phyloP scores from a whole-genome alignment of 2,113 vertebrate genomes.

The Chiloscyllium plagiosum region DNA sequence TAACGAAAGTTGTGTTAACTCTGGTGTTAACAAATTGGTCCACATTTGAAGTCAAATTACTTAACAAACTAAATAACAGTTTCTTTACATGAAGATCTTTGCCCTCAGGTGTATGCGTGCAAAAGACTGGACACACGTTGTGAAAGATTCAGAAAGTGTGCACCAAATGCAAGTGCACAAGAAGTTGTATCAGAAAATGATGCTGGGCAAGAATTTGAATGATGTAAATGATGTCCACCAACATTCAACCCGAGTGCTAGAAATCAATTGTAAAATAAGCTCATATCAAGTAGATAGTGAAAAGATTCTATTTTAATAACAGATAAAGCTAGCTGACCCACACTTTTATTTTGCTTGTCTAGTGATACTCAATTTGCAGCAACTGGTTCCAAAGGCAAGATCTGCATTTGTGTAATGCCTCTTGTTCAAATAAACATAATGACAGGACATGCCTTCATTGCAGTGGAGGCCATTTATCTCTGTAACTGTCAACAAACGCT shows the following conservation, averaged over 20 bases:
- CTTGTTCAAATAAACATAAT: not conserved
- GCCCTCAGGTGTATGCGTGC: not conserved
- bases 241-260: no score
- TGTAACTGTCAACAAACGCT: not conserved
- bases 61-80: not conserved
- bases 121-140: not conserved
- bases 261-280: not conserved
- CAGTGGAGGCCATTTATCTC: not conserved
- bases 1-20: not conserved
- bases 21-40: not conserved
- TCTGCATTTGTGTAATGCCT: not conserved
- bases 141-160: not conserved
- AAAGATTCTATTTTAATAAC: not conserved
- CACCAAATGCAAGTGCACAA: not conserved
- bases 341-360: not conserved
- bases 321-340: not conserved
- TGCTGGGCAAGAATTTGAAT: no score
- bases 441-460: not conserved
- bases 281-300: not conserved
- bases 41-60: not conserved
- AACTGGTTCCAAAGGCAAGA: not conserved
- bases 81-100: slow-evolving; percentile 2
- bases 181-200: not conserved
- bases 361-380: not conserved
- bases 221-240: not conserved